Base-by-base conservation (phyloP, 2,113 vertebrate species). In the Pristiophorus japonicus region DNA sequence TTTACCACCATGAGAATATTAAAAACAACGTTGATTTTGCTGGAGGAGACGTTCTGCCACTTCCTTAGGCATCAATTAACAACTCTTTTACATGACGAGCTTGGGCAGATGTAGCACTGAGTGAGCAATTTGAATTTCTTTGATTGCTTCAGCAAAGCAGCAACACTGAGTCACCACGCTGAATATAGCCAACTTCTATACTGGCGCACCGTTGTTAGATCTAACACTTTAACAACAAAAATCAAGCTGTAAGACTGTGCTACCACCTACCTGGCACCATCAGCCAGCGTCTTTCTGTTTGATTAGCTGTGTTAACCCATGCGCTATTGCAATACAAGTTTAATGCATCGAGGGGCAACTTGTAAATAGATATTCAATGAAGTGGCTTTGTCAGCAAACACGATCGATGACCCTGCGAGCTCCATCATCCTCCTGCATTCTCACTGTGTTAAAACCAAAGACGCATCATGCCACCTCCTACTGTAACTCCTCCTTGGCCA, bases 11-110 rank as follows among this genome's bases (percentile, higher is more conserved):
- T 11, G 38, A 81, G 4, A 38, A 81, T 42, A 42, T 42, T 42
- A 81, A 81, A 59, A 16, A 59, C 51, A 27, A 59, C 12, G 85
- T 90, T 3, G 51, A 55, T 30, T 90, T 34, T 34, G 51, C 27
- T 90, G 47, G 87, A 59, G 62, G 51, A 55, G 55, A 34, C 5
- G n/a, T 92, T 63, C n/a, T 92, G 59, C 10, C 88, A 92, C 88
- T 92, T 92, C 34, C 88, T 34, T 22, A 24, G n/a, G 88, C 59
- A 92, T 59, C 88, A 92, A 92, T 92, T 92, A 92, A 38, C 88
- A 65, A 63, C 88, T 92, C 30, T 63, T n/a, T n/a, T 92, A 63
- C 59, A 63, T 92, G 88, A 92, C 88, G 88, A 65, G 18, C 16
- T 92, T 63, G 88, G 88, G 59, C 88, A 92, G 88, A 92, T 92